Percentiles rank a stretch among this genome's conserved stretches.
Evolutionary conservation across 2,888 invertebrate genomes (phyloP).

Genomic region (Pedicia rivosa): DNA sequence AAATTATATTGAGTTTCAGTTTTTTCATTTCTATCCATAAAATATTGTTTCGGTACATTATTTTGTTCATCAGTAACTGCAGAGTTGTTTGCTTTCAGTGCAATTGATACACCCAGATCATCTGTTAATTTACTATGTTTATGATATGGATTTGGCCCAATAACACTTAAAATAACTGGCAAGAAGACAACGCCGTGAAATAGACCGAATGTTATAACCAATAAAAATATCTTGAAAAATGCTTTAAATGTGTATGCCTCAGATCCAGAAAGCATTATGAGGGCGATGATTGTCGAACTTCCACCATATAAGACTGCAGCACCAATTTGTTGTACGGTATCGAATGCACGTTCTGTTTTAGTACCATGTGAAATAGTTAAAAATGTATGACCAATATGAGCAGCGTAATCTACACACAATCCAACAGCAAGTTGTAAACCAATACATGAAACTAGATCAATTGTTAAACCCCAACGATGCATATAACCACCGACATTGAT

Average conservation of each 20-base stretch:
- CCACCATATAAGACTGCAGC: constrained; percentile 64
- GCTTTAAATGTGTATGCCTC: constrained; percentile 19
- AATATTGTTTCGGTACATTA: too few relatives aligned
- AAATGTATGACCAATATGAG: constrained; percentile 68
- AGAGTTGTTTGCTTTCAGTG: too few relatives aligned
- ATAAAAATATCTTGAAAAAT: constrained; percentile 49
- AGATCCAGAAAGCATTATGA: constrained; percentile 51
- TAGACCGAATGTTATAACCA: constrained; percentile 61
- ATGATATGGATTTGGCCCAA: constrained; percentile 45
- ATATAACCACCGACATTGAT: constrained; percentile 60
- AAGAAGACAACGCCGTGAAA: constrained; percentile 61
- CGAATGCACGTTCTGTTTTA: constrained; percentile 39
- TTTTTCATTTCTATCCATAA: too few relatives aligned
- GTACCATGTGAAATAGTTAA: constrained; percentile 41
- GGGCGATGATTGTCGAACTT: constrained; percentile 56
- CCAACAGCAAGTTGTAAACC: constrained; percentile 67
- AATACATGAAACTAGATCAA: constrained; percentile 68
- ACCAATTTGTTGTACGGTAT: constrained; percentile 55
- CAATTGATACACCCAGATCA: too few relatives aligned
- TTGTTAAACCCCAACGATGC: constrained; percentile 67
- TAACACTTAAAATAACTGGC: constrained; percentile 54
- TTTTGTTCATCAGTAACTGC: too few relatives aligned
- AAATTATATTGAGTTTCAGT: too few relatives aligned
- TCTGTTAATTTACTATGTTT: too few relatives aligned
- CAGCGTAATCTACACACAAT: constrained; percentile 69